Evolutionary conservation across 2,113 vertebrate species (phyloP).

Genomic region (Percopsis transmontana): DNA sequence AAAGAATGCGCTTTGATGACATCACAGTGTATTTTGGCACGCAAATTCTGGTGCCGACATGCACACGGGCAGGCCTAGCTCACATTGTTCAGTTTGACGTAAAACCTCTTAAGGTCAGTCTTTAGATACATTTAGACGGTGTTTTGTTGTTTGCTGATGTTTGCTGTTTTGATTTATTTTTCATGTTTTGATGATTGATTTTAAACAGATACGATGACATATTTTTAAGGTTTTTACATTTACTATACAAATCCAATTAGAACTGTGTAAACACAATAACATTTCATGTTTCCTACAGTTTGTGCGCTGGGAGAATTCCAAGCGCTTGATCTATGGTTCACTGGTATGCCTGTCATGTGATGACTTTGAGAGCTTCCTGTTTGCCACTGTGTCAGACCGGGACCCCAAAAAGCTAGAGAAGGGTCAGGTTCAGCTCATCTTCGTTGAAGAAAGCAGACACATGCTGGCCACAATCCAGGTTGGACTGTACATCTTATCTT

Average conservation of each 20-base stretch:
- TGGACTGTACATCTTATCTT: background rate
- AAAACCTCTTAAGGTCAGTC: constrained; percentile 76
- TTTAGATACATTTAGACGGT: background rate
- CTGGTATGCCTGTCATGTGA: constrained; percentile 92
- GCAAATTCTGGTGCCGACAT: constrained; percentile 77
- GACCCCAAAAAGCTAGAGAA: constrained; percentile 71
- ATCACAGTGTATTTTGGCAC: constrained; percentile 87
- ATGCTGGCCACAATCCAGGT: constrained; percentile 74
- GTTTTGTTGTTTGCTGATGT: too few relatives aligned
- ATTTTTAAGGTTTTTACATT: too few relatives aligned
- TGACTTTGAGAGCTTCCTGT: constrained; percentile 89
- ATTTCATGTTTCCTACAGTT: constrained; percentile 58
- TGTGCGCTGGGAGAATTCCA: constrained; percentile 93
- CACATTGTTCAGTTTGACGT: constrained; percentile 87
- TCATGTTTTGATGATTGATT: background rate
- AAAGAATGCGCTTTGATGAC: constrained; percentile 84
- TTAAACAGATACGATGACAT: background rate
- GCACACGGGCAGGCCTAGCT: constrained; percentile 81
- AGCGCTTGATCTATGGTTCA: constrained; percentile 89
- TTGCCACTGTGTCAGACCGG: constrained; percentile 87
- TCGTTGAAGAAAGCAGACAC: constrained; percentile 80
- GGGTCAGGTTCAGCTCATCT: constrained; percentile 84
- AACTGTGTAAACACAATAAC: background rate
- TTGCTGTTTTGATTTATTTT: too few relatives aligned
- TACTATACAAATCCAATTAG: too few relatives aligned